Evolutionary conservation across 2,113 vertebrate genomes (phyloP).

Genomic region (Laticauda laticaudata): DNA sequence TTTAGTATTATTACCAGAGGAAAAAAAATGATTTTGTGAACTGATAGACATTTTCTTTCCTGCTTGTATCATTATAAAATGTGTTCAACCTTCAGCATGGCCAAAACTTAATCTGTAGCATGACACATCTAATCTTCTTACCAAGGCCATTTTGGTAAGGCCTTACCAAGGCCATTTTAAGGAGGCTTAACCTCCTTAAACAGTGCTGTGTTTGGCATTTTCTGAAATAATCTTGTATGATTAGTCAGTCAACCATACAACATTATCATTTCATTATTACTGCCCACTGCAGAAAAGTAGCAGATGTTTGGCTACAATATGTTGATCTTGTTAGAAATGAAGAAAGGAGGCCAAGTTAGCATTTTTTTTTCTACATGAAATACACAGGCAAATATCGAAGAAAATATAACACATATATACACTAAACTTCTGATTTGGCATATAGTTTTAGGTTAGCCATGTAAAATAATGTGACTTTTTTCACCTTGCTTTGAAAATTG

Average conservation of each 20-base stretch:
- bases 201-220: not conserved
- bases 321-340: slow-evolving; percentile 1
- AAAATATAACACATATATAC: not conserved
- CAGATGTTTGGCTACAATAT: not conserved
- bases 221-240: not conserved
- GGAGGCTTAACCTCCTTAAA: not conserved
- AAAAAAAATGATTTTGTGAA: not conserved
- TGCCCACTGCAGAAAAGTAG: not conserved
- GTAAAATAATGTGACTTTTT: not conserved
- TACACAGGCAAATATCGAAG: not conserved
- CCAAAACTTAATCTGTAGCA: not conserved
- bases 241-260: not conserved
- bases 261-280: not conserved
- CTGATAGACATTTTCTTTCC: not conserved
- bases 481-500: not conserved
- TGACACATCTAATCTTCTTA: slow-evolving; percentile 17
- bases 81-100: not conserved
- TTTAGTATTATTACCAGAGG: slow-evolving; percentile 12
- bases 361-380: not conserved
- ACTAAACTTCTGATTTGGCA: not conserved
- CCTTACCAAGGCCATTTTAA: slow-evolving; percentile 12
- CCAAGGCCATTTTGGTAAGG: not conserved
- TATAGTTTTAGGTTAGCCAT: not conserved
- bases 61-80: not conserved
- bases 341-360: not conserved